Evolutionary conservation across 2,888 invertebrate species (phyloP).

Genomic region (Onthophagus sagittarius): DNA sequence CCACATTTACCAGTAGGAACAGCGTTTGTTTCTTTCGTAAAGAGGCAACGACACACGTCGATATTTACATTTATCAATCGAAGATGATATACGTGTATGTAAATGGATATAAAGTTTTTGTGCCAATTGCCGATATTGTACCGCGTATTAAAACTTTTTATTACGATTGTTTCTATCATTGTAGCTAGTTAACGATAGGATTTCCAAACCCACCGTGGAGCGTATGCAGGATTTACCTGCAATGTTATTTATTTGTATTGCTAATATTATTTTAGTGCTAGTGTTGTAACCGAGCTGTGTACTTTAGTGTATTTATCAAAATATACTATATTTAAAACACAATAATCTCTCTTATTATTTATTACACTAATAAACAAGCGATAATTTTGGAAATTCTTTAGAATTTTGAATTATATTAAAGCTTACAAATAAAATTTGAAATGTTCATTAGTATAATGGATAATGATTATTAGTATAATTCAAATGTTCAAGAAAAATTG

Average conservation of each 20-base stretch:
- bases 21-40: slow-evolving; percentile 2
- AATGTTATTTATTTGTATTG: background rate
- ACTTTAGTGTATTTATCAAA: background rate
- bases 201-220: background rate
- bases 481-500: too few species aligned
- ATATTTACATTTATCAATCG: background rate
- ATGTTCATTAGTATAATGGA: too few species aligned
- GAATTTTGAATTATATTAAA: too few species aligned
- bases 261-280: background rate
- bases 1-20: background rate
- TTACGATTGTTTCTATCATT: background rate
- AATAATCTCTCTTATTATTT: background rate
- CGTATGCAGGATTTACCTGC: background rate
- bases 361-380: too few species aligned
- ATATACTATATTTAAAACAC: background rate
- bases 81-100: slow-evolving; percentile 3
- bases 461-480: too few species aligned
- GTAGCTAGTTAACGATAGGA: background rate
- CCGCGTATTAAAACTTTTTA: background rate
- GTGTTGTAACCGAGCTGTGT: background rate
- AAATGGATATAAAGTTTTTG: slow-evolving; percentile 21
- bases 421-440: too few species aligned
- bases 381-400: too few species aligned
- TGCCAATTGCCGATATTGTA: slow-evolving; percentile 29
- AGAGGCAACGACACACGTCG: background rate